phyloP scores from a whole-genome alignment of 2,888 invertebrate genomes.

The Campoletis raptor region DNA sequence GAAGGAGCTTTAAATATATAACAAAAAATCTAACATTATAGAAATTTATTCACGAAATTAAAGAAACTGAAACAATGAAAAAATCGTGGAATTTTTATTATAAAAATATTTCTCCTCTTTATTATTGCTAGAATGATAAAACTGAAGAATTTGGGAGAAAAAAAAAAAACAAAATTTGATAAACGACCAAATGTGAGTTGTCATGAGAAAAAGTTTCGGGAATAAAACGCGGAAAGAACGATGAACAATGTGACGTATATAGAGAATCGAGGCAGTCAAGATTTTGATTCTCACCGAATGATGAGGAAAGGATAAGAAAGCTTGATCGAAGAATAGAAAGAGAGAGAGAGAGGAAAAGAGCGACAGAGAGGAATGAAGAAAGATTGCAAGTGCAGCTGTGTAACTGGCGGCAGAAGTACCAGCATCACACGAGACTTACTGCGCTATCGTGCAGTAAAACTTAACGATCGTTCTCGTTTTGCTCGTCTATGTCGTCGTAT shows the following conservation, averaged over 20 bases:
- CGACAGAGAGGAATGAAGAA: slow-evolving; percentile 1
- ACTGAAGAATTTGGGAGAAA: not conserved
- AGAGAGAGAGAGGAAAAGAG: not conserved
- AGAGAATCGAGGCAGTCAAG: slow-evolving; percentile 1
- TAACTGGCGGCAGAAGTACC: slow-evolving; percentile 22
- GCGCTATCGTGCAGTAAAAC: slow-evolving; percentile 61
- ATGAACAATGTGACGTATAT: not conserved
- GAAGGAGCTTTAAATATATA: not conserved
- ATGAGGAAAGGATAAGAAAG: not conserved
- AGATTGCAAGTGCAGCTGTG: slow-evolving; percentile 36
- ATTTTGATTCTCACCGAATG: slow-evolving; percentile 30
- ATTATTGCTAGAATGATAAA: not conserved
- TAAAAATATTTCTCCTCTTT: too few relatives aligned
- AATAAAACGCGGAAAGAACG: slow-evolving; percentile 8
- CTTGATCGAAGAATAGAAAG: not conserved
- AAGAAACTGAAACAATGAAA: not conserved
- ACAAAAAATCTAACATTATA: not conserved
- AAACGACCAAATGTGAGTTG: not conserved
- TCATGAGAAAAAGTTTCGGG: slow-evolving; percentile 8
- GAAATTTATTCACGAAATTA: not conserved
- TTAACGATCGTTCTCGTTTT: slow-evolving; percentile 61
- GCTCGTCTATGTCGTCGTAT: slow-evolving; percentile 32
- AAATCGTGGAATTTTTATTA: not conserved
- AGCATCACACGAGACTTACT: slow-evolving; percentile 49
- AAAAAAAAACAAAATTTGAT: not conserved